phyloP scores from a whole-genome alignment of 2,797 vertebrate genomes.

The Pseudochirops cupreus region DNA sequence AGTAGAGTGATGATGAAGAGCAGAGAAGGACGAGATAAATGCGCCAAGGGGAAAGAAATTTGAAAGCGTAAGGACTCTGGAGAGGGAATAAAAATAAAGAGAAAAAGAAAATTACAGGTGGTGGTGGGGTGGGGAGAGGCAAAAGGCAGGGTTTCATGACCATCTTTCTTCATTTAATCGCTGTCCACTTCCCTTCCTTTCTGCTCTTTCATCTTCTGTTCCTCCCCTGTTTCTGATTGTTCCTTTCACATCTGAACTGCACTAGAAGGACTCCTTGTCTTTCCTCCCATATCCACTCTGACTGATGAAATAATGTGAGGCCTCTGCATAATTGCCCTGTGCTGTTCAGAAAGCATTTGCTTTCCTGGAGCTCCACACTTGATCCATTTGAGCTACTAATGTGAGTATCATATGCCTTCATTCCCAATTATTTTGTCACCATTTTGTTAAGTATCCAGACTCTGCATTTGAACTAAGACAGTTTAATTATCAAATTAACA shows the following conservation, averaged over 20 bases:
- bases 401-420: conserved; percentile 35
- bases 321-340: conserved; percentile 59
- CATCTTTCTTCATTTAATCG: background rate
- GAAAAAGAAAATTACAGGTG: background rate
- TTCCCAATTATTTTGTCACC: conserved; percentile 79
- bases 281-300: conserved; percentile 49
- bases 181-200: background rate
- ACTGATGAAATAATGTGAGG: conserved; percentile 71
- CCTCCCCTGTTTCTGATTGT: conserved; percentile 38
- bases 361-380: conserved; percentile 66
- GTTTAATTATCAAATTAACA: conserved; percentile 85
- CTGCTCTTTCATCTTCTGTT: background rate
- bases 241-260: conserved; percentile 54
- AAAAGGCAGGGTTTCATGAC: accelerated
- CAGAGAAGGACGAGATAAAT: background rate
- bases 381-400: conserved; percentile 33
- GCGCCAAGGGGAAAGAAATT: background rate
- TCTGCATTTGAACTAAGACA: conserved; percentile 74
- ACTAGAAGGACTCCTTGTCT: conserved; percentile 58
- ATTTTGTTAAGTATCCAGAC: conserved; percentile 59
- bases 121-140: background rate
- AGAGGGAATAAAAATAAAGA: background rate
- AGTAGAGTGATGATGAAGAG: conserved; percentile 2
- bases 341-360: conserved; percentile 50
- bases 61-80: background rate